Base-by-base conservation (phyloP, 2,797 vertebrate species). In the Bovichtus diacanthus region DNA sequence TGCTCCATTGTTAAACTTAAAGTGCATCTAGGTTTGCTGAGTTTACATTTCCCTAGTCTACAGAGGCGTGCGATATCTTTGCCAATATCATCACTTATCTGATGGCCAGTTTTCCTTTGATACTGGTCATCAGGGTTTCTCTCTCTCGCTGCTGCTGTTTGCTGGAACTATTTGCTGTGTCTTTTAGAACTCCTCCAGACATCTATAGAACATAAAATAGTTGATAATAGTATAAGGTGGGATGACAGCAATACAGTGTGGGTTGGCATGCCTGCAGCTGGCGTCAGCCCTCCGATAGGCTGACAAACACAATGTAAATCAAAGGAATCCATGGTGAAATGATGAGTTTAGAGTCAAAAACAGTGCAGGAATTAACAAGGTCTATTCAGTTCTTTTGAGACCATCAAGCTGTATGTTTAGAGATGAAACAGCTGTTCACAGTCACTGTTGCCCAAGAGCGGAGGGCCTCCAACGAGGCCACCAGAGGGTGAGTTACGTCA, bases 361-460 rank as follows among this genome's bases (percentile, higher is more conserved):
- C 27, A 65, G 53, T 5, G 19, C 46, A 64, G 43, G 55, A 75
- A 62, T 50, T 29, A 70, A 64, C 39, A 31, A 16, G 23, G 58
- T 74, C 59, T 66, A 27, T 72, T 72, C 11, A 9, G 55, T 59
- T 81, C 71, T 77, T 13, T 23, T 53, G 54, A 73, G 55, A 78
- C 36, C 10, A 12, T n/a, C 16, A 8, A 51, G 78, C 59, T 68
- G 56, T 43, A 47, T 50, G 61, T 72, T 77, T 36, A 16, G 75
- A 86, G 41, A 69, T 7, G 43, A 59, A 77, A 63, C 80, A 88
- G 85, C 77, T 88, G 80, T 78, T 87, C 55, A 18, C 66, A 62
- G 62, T 47, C 71, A 49, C 78, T 1, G 46, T 51, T 18, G 27
- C 65, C 74, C 58, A 9, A 38, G 76, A 82, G 84, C 73, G 36